These are phyloP conservation scores for Drosophila rubida DNA, from an alignment of 2,888 invertebrate genomes.

Conservation along the genomic window DNA sequence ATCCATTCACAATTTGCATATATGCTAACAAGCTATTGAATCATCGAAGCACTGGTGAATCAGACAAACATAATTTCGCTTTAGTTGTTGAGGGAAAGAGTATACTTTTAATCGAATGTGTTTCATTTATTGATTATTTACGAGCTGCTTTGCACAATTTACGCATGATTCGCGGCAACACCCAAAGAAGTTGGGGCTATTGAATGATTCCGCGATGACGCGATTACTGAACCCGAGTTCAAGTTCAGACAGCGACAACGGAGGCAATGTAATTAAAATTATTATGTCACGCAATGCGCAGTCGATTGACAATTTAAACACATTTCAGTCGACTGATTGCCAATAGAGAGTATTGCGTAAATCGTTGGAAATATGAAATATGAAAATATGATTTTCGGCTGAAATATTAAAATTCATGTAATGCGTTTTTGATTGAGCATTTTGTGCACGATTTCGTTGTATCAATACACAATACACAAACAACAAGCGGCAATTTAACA, in stretches of 20 bases:
- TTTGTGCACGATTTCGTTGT: constrained; percentile 49
- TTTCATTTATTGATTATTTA: constrained; percentile 57
- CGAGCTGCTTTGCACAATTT: constrained; percentile 39
- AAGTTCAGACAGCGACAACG: constrained; percentile 61
- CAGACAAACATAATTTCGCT: constrained; percentile 6
- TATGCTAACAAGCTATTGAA: constrained; percentile 8
- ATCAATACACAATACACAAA: constrained; percentile 39
- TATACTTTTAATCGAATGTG: constrained; percentile 4
- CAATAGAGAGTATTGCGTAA: constrained; percentile 35
- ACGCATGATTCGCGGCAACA: too few relatives aligned
- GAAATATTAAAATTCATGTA: constrained; percentile 69
- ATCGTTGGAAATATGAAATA: constrained; percentile 19
- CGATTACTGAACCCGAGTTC: constrained; percentile 63
- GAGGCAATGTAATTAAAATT: constrained; percentile 69
- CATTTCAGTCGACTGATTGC: constrained; percentile 9
- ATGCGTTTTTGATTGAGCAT: constrained; percentile 75
- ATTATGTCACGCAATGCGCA: constrained; percentile 68
- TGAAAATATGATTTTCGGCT: constrained; percentile 10
- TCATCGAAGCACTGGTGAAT: constrained; percentile 4
- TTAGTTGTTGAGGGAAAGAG: neutral
- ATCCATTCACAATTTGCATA: constrained; percentile 12
- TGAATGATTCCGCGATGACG: constrained; percentile 47
- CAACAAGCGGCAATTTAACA: constrained; percentile 28
- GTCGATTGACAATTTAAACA: constrained; percentile 53
- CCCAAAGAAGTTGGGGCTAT: constrained; percentile 4